These are phyloP conservation scores for Apotomis capreana DNA, from an alignment of 2,888 invertebrate genomes.

Conservation along the genomic window DNA sequence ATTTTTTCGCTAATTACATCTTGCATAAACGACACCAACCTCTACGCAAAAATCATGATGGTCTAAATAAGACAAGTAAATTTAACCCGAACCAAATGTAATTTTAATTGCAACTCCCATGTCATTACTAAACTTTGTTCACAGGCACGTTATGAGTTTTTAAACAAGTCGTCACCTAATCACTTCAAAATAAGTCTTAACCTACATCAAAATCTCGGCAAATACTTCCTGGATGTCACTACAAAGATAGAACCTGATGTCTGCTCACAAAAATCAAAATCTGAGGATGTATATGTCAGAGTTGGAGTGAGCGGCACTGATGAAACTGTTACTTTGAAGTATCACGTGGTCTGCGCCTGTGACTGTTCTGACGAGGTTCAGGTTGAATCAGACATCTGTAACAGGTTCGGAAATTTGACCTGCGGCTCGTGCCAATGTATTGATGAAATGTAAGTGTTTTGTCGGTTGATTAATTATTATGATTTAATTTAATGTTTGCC, in stretches of 20 bases:
- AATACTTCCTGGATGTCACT: slow-evolving; percentile 44
- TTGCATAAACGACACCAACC: too few relatives aligned
- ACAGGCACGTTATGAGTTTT: slow-evolving; percentile 44
- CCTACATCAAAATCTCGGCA: not conserved
- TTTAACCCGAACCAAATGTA: slow-evolving; percentile 18
- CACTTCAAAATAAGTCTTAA: not conserved
- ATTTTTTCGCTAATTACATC: too few relatives aligned
- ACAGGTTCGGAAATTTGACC: slow-evolving; percentile 76
- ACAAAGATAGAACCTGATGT: slow-evolving; percentile 53
- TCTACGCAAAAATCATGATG: too few relatives aligned
- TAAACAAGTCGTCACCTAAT: slow-evolving; percentile 17
- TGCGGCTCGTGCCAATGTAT: slow-evolving; percentile 86
- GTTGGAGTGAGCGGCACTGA: slow-evolving; percentile 53
- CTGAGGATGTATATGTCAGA: slow-evolving; percentile 56
- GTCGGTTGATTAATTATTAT: not conserved
- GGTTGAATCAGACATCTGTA: slow-evolving; percentile 69
- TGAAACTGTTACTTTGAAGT: slow-evolving; percentile 56
- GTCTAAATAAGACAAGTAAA: not conserved
- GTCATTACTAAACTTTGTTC: slow-evolving; percentile 17
- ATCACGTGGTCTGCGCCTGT: slow-evolving; percentile 70
- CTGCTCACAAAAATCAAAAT: slow-evolving; percentile 54
- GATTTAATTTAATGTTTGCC: too few relatives aligned
- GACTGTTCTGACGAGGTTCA: slow-evolving; percentile 60
- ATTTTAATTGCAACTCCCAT: slow-evolving; percentile 18
- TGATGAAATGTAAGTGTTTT: slow-evolving; percentile 63